phyloP scores from a whole-genome alignment of 92 coral and sea anemone genomes.

The Pocillopora meandrina region DNA sequence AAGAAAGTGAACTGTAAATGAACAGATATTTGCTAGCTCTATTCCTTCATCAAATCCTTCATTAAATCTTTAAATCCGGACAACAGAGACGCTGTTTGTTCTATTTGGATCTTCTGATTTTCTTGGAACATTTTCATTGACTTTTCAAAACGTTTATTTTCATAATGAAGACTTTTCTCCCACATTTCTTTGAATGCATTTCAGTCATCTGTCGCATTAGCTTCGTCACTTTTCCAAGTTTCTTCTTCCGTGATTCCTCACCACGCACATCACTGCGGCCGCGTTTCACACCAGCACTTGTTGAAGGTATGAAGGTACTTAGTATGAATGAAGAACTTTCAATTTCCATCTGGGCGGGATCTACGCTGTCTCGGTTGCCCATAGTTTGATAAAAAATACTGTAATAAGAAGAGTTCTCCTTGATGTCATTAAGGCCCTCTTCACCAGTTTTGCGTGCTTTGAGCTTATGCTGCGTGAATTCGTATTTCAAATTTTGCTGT shows the following conservation, averaged over 20 bases:
- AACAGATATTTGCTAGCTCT: conserved; percentile 14
- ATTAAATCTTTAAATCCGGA: conserved; percentile 42
- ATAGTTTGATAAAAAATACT: conserved; percentile 41
- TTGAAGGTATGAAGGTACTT: neutral
- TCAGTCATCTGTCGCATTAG: neutral
- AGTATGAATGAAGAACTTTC: conserved; percentile 36
- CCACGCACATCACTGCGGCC: neutral
- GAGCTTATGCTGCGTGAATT: conserved; percentile 45
- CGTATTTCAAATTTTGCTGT: conserved; percentile 53
- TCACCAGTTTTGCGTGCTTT: conserved; percentile 48
- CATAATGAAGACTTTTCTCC: neutral
- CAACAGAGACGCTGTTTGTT: conserved; percentile 44
- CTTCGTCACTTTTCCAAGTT: conserved; percentile 14
- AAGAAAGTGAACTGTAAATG: conserved; percentile 26
- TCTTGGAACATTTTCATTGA: no score
- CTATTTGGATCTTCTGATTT: conserved; percentile 25
- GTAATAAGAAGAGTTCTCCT: conserved; percentile 51
- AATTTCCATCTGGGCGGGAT: conserved; percentile 33
- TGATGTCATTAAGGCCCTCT: conserved; percentile 48
- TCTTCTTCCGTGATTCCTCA: conserved; percentile 20
- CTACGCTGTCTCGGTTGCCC: conserved; percentile 57
- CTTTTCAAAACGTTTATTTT: no score
- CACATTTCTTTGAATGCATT: conserved; percentile 38
- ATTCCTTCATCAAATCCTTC: conserved; percentile 37
- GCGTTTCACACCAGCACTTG: no score